Base-by-base conservation (phyloP, 2,888 invertebrate species). In the Cistogaster globosa region DNA sequence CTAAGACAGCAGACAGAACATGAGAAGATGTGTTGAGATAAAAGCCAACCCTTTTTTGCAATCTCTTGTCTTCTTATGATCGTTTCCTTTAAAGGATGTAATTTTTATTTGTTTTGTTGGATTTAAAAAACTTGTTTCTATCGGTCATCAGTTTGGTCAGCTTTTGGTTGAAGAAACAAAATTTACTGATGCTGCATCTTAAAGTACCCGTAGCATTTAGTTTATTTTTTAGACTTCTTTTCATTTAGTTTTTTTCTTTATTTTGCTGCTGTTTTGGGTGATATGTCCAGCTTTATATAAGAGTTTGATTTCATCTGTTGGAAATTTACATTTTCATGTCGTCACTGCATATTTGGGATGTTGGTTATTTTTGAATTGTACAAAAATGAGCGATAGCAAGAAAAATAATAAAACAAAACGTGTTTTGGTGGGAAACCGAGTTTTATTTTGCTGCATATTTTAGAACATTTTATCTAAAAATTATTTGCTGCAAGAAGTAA, bases 181-280 rank as follows among this genome's bases (percentile, higher is more conserved):
- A 55, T 45, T 42, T 26, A 63, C 63, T 83, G 79, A 79, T 80
- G 84, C 79, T 84, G 84, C 75, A 84, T 84, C 53, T 67, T 1
- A 65, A 80, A 84, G 65, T 71, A 84, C 84, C 79, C 84, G 84
- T 80, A 80, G 76, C 5, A 53, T 74, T 78, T 74, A 8, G 7
- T 67, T 53, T 55, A 4, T 63, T 67, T 51, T 72, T 32, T 32
- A 12, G 14, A 1, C 26, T 26, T 18, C 36, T 36, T 51, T 72
- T 72, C 16, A 16, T 60, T 48, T 45, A 5, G 42, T 60, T 60
- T 48, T 22, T 12, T 58, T 42, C 42, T 26, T 20, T 18, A 7
- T 22, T 79, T 63, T 45, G 55, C 12, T 20, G 9, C 22, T 55
- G 16, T 79, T 83, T 83, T 74, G 18, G 69, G 58, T 75, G 62